Conservation (phyloP, 2,797 vertebrate species). For the Trachops cirrhosus region DNA sequence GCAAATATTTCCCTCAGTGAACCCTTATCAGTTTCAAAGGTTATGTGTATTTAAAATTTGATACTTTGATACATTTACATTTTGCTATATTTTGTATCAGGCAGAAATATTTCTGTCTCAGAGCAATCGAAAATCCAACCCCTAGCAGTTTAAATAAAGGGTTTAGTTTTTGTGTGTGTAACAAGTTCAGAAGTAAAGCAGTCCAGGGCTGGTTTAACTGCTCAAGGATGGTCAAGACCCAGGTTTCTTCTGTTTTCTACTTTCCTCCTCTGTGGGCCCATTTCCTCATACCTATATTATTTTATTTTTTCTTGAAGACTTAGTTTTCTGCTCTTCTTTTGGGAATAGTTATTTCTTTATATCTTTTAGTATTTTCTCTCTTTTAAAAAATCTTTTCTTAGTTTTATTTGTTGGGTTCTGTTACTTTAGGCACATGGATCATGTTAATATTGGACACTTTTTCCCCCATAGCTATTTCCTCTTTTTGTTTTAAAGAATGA, state of each 20-base stretch:
- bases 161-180: background rate
- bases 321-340: slow-evolving; percentile 3
- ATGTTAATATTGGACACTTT: background rate
- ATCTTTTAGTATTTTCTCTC: background rate
- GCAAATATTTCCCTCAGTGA: background rate
- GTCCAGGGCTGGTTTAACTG: background rate
- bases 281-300: background rate
- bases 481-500: too few species aligned
- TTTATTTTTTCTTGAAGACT: background rate
- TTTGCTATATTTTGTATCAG: background rate
- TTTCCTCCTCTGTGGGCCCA: background rate
- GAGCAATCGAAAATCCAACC: background rate
- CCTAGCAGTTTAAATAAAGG: background rate
- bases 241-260: background rate
- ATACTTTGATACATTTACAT: background rate
- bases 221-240: background rate
- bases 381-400: background rate
- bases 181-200: background rate
- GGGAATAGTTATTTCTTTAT: background rate
- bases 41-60: background rate
- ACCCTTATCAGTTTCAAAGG: background rate
- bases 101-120: background rate
- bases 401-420: background rate
- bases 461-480: background rate
- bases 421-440: background rate